These are phyloP conservation scores for Alviniconcha strummeri DNA, from an alignment of 2,888 invertebrate genomes.

Conservation along the genomic window DNA sequence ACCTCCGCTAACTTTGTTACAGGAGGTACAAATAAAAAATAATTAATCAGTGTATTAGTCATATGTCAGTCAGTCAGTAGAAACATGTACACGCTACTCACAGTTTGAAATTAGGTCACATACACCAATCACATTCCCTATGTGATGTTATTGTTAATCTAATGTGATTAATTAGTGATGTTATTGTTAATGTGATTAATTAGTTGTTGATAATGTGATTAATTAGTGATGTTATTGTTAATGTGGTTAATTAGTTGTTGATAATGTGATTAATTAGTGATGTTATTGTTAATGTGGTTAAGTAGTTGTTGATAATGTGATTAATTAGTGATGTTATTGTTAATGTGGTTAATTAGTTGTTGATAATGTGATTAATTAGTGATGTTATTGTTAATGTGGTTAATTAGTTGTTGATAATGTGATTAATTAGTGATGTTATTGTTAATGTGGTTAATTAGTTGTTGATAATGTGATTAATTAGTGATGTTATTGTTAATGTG, in stretches of 20 bases:
- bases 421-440: not conserved
- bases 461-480: not conserved
- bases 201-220: not conserved
- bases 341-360: not conserved
- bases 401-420: not conserved
- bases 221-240: not conserved
- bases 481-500: not conserved
- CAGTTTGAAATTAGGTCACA: not conserved
- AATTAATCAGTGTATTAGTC: not conserved
- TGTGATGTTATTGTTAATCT: not conserved
- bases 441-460: not conserved
- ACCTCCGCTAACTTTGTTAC: too few species aligned
- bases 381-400: not conserved
- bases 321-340: not conserved
- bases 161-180: not conserved
- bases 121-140: not conserved
- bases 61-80: not conserved
- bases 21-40: not conserved
- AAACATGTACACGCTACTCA: not conserved
- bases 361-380: not conserved
- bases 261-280: not conserved
- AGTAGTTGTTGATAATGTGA: not conserved
- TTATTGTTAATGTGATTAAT: not conserved
- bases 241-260: not conserved
- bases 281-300: not conserved